phyloP scores from a whole-genome alignment of 2,797 vertebrate species.

The Paedocypris micromegethes region DNA sequence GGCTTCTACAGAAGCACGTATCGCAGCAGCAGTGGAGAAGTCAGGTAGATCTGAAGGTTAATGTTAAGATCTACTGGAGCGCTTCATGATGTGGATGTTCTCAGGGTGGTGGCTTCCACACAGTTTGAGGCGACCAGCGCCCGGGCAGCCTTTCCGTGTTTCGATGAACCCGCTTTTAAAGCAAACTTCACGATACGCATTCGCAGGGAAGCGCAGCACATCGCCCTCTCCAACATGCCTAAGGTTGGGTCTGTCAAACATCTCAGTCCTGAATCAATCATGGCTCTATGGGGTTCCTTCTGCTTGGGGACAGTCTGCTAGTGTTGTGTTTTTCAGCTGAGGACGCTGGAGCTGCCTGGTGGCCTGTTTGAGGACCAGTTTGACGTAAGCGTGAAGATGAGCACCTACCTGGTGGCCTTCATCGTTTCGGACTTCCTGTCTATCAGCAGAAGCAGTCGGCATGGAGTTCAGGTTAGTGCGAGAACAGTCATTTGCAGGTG shows the following conservation, averaged over 20 bases:
- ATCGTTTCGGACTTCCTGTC: conserved; percentile 87
- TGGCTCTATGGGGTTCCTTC: not conserved
- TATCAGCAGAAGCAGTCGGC: conserved; percentile 76
- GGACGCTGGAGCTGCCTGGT: conserved; percentile 66
- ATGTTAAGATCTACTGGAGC: not conserved
- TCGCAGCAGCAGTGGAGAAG: conserved; percentile 72
- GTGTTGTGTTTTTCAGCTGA: conserved; percentile 62
- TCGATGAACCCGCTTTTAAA: conserved; percentile 88
- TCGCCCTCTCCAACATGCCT: conserved; percentile 87
- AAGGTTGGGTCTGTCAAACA: conserved; percentile 59
- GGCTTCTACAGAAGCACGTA: conserved; percentile 92
- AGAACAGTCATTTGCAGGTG: too few relatives aligned
- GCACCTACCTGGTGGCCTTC: conserved; percentile 88
- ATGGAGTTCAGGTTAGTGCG: conserved; percentile 75
- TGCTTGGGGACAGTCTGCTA: not conserved
- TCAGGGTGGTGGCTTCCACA: conserved; percentile 79
- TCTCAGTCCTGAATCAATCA: conserved; percentile 7
- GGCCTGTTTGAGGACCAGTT: conserved; percentile 84
- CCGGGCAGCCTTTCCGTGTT: conserved; percentile 85
- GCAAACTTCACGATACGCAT: conserved; percentile 79
- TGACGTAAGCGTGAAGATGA: conserved; percentile 85
- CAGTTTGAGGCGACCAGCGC: conserved; percentile 87
- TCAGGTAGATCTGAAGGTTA: conserved; percentile 64
- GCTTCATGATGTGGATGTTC: not conserved
- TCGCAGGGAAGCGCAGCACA: conserved; percentile 71